Evolutionary conservation across 64 coral and sea anemone genomes (phyloP).

Genomic region (Actinia equina): DNA sequence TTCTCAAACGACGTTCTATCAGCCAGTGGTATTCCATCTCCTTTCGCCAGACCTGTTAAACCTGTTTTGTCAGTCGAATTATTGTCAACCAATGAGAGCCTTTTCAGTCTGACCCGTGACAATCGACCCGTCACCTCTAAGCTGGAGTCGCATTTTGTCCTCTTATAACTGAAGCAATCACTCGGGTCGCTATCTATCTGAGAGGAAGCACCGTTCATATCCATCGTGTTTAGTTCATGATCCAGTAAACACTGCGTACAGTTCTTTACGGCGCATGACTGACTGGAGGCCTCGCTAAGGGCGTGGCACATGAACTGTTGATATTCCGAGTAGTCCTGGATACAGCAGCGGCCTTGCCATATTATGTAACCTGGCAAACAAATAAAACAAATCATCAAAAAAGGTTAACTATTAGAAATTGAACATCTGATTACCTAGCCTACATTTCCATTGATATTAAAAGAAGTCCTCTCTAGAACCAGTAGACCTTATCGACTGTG

Average conservation of each 20-base stretch:
- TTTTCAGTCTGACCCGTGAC: background rate
- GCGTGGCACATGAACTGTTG: constrained; percentile 14
- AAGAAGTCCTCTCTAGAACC: too few relatives aligned
- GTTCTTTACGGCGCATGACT: background rate
- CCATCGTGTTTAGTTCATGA: constrained; percentile 14
- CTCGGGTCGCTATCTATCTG: background rate
- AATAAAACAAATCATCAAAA: background rate
- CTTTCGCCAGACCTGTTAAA: background rate
- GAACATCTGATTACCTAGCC: too few relatives aligned
- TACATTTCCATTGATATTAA: too few relatives aligned
- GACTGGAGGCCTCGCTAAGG: background rate
- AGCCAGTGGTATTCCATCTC: background rate
- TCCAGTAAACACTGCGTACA: constrained; percentile 1
- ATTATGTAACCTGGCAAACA: constrained; percentile 41
- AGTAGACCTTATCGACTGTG: too few relatives aligned
- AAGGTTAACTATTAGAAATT: background rate
- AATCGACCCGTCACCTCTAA: constrained; percentile 6
- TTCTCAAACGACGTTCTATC: background rate
- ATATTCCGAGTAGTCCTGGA: constrained; percentile 3
- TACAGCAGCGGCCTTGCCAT: constrained; percentile 48
- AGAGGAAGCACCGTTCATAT: background rate
- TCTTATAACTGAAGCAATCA: background rate
- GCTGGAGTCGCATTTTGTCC: background rate
- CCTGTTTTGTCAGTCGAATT: background rate
- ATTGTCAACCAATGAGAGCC: background rate